Conservation (phyloP, 1,140 invertebrate genomes). For the Caerostris extrusa region DNA sequence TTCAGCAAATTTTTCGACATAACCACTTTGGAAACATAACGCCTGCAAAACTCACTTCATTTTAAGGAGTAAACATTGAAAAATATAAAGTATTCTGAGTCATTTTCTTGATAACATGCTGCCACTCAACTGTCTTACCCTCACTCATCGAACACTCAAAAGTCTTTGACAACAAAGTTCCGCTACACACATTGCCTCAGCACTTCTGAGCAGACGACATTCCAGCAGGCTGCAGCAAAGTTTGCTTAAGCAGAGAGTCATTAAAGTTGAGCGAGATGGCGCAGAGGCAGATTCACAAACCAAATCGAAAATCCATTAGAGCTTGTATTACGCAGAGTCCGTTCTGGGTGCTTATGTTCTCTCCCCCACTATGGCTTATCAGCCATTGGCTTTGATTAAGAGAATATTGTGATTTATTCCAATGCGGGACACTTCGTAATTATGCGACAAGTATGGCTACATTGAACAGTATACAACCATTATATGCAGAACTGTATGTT, state of each 20-base stretch:
- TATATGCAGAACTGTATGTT: no score
- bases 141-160: neutral
- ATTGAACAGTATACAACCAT: no score
- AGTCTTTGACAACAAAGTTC: neutral
- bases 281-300: neutral
- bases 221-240: neutral
- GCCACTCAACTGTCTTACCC: neutral
- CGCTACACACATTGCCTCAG: neutral
- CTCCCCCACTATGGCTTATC: neutral
- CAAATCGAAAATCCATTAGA: slow-evolving; percentile 22
- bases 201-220: no score
- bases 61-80: no score
- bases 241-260: neutral
- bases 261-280: neutral
- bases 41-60: no score
- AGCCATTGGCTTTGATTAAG: neutral
- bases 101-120: neutral
- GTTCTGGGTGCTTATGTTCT: neutral
- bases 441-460: neutral
- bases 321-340: neutral
- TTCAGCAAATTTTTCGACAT: no score
- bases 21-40: no score
- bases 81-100: no score
- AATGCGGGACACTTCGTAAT: neutral
- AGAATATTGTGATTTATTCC: neutral